Base-by-base conservation (phyloP, 1,140 invertebrate species). In the Trichoplusia ni region DNA sequence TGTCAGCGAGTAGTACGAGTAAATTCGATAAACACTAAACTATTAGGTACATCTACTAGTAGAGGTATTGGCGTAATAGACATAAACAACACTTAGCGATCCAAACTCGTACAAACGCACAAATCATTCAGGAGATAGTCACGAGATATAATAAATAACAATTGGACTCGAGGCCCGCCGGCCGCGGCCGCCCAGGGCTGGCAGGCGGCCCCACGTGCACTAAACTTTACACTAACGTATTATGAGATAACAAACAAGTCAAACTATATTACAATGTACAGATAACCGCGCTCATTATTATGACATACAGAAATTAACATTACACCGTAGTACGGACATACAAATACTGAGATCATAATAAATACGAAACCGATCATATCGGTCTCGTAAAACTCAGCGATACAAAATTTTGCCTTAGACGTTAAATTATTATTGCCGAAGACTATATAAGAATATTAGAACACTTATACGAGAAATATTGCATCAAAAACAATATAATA, bases 1-100 rank as follows among this genome's bases (percentile, higher is more conserved):
- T 78, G 65, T 66, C 54, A 84, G 85, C 85, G 88, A 89, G 75
- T 85, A 84, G 75, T 85, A 64, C 35, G 82, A 88, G 79, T 89
- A 89, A 89, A 89, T 90, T 90, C 84, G 84, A 86, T 87, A 84
- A 80, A 86, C 59, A 87, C 79, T 90, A 86, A 81, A 82, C 79
- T 86, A 89, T 81, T 75, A 82, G 75, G 70, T 86, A 87, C 70
- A 79, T 74, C 71, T 86, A 86, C 64, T 83, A 47, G 69, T 82
- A 85, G 81, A 86, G 81, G 81, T 90, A 90, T 82, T 77, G 76
- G 73, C 69, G 74, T 75, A 78, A 81, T 65, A 81, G 73, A 79
- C 71, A 70, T 75, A 74, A 74, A 71, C 71, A 72, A 75, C 70
- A 68, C 51, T 77, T 42, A 76, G 75, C 72, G 54, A 71, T 64